Percentiles rank a stretch among this genome's conserved stretches.
Conservation (phyloP, 2,888 invertebrate genomes). For the Yponomeuta plumbellus region DNA sequence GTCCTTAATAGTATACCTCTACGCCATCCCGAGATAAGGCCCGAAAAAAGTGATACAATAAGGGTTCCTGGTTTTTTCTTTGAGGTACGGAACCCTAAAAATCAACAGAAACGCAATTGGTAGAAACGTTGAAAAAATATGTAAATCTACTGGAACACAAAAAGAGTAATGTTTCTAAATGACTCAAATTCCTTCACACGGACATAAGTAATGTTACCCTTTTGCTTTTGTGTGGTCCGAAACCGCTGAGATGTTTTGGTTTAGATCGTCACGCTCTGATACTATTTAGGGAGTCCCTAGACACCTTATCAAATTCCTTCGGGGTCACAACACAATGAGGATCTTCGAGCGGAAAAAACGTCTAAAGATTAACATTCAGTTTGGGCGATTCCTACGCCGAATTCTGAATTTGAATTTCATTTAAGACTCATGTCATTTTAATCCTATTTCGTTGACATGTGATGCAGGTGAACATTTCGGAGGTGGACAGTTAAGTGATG, state of each 20-base stretch:
- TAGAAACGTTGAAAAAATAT: neutral
- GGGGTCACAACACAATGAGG: slow-evolving; percentile 30
- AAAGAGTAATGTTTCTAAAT: neutral
- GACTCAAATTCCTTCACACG: slow-evolving; percentile 15
- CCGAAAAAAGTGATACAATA: too few relatives aligned
- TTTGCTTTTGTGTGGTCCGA: slow-evolving; percentile 41
- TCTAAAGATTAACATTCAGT: slow-evolving; percentile 15
- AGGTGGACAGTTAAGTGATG: slow-evolving; percentile 17
- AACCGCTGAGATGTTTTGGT: slow-evolving; percentile 32
- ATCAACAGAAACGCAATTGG: too few relatives aligned
- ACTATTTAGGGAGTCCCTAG: slow-evolving; percentile 32
- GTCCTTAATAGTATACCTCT: too few relatives aligned
- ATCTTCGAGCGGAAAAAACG: slow-evolving; percentile 14
- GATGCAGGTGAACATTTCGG: slow-evolving; percentile 33
- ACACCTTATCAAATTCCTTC: slow-evolving; percentile 34
- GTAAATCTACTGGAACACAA: neutral
- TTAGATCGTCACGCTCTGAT: slow-evolving; percentile 40
- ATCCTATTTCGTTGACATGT: slow-evolving; percentile 57
- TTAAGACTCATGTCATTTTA: slow-evolving; percentile 40
- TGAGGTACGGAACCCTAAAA: too few relatives aligned
- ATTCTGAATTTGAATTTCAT: slow-evolving; percentile 36
- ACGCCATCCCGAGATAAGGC: too few relatives aligned
- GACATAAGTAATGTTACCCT: slow-evolving; percentile 7
- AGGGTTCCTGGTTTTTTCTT: too few relatives aligned
- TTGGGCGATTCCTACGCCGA: slow-evolving; percentile 20